phyloP scores from a whole-genome alignment of 2,113 vertebrate genomes.

The Podocnemis expansa region DNA sequence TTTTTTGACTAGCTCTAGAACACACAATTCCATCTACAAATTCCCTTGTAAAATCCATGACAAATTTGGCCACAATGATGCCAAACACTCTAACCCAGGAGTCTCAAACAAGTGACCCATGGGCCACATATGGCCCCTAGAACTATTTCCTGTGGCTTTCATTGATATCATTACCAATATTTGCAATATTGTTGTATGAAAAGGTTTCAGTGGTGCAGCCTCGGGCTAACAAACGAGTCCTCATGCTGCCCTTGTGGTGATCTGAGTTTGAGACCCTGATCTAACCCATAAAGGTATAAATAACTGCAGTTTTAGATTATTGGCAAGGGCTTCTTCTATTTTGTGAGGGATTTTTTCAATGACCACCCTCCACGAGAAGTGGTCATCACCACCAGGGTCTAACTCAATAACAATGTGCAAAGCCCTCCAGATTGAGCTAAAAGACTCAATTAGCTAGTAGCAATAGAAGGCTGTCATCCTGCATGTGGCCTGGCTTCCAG shows the following conservation, averaged over 20 bases:
- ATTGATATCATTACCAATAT: too few species aligned
- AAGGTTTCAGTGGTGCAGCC: too few species aligned
- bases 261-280: too few species aligned
- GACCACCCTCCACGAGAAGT: not conserved
- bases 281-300: rapidly evolving
- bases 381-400: not conserved
- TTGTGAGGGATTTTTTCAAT: not conserved
- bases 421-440: not conserved
- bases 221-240: too few species aligned
- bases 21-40: not conserved
- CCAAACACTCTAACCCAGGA: not conserved
- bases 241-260: too few species aligned
- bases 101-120: too few species aligned
- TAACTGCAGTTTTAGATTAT: not conserved
- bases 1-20: not conserved
- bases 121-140: too few species aligned
- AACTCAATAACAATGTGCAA: rapidly evolving
- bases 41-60: not conserved
- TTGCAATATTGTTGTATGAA: too few species aligned
- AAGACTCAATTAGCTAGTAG: not conserved
- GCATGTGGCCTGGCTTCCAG: not conserved
- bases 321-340: not conserved
- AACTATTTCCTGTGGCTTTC: too few species aligned
- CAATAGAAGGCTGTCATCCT: not conserved
- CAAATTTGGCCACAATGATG: rapidly evolving